Conservation (phyloP, 2,113 vertebrate genomes). For the Tiliqua scincoides region DNA sequence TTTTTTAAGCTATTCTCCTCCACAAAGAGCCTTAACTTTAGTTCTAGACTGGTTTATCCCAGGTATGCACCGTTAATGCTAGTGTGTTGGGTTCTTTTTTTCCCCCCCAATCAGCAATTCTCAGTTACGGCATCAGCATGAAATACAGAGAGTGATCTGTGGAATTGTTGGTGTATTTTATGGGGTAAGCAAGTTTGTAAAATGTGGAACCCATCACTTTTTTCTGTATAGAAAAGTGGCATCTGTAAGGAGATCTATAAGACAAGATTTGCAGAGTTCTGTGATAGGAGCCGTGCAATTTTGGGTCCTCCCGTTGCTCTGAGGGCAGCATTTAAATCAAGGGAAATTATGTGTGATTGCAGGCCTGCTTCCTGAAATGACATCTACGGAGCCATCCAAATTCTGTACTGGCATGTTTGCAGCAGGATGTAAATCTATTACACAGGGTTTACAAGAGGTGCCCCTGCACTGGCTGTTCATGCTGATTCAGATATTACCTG, state of each 20-base stretch:
- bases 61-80: background rate
- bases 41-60: background rate
- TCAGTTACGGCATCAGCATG: background rate
- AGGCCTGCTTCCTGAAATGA: fast-evolving
- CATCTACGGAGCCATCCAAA: background rate
- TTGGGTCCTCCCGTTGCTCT: fast-evolving
- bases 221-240: background rate
- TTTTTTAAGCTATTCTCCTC: background rate
- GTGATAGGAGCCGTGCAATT: background rate
- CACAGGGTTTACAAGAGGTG: background rate
- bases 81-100: background rate
- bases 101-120: background rate
- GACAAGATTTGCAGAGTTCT: background rate
- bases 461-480: background rate
- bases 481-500: background rate
- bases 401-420: background rate
- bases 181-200: fast-evolving
- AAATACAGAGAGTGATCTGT: background rate
- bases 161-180: background rate
- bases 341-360: fast-evolving
- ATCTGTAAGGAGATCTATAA: background rate
- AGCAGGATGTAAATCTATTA: background rate
- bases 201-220: background rate
- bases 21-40: background rate
- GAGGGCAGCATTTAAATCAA: background rate